phyloP scores from a whole-genome alignment of 2,888 invertebrate species.

The Penaeus monodon region DNA sequence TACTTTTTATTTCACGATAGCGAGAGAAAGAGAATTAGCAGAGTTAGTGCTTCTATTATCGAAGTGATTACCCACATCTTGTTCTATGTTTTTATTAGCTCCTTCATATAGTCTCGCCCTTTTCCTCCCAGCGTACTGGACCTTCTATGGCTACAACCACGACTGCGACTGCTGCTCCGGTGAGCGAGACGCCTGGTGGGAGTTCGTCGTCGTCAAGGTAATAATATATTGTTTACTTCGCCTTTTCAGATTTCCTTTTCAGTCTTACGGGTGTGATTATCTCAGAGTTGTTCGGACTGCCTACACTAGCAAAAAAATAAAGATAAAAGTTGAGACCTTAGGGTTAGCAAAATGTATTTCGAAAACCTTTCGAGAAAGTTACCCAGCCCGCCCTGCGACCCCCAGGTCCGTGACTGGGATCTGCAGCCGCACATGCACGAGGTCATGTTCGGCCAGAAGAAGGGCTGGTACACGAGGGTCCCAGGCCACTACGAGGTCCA shows the following conservation, averaged over 20 bases:
- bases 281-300: too few species aligned
- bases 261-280: too few species aligned
- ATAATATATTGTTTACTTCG: neutral
- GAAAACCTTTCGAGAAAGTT: too few species aligned
- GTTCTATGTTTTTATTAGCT: neutral
- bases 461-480: conserved; percentile 65
- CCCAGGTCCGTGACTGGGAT: conserved; percentile 56
- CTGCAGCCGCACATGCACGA: conserved; percentile 57
- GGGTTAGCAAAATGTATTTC: neutral
- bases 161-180: conserved; percentile 64
- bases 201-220: conserved; percentile 64
- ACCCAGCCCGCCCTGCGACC: neutral
- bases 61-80: neutral
- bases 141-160: conserved; percentile 65
- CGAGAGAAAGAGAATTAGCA: too few species aligned
- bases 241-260: too few species aligned
- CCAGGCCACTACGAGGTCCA: conserved; percentile 60
- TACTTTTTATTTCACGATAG: neutral
- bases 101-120: neutral
- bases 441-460: conserved; percentile 65
- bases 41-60: neutral
- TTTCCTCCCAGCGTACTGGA: conserved; percentile 62
- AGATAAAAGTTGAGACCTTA: too few species aligned
- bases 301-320: too few species aligned
- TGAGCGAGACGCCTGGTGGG: conserved; percentile 65